Percentiles rank a stretch among this genome's conserved stretches.
phyloP scores from a whole-genome alignment of 2,888 invertebrate genomes.

The Euplagia quadripunctaria region DNA sequence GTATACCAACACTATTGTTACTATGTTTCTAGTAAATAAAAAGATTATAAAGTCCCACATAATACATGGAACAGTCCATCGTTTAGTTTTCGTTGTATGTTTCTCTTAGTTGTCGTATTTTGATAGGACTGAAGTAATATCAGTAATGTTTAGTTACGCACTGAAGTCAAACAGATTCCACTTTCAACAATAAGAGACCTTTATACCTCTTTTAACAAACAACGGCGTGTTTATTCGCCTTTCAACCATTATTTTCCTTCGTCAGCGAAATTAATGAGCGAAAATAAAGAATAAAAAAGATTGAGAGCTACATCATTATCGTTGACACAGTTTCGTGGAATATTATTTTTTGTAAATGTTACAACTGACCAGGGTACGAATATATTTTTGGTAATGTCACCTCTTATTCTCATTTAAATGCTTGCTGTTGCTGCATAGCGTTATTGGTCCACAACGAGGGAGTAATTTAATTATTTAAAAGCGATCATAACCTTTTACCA shows the following conservation, averaged over 20 bases:
- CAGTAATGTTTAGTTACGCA: background rate
- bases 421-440: background rate
- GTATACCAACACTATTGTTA: no score
- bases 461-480: background rate
- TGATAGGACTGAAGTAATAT: no score
- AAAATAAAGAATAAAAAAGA: constrained; percentile 18
- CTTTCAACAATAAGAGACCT: background rate
- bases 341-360: background rate
- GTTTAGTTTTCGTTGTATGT: no score
- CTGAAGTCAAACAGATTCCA: background rate
- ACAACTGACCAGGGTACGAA: background rate
- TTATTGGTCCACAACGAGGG: background rate
- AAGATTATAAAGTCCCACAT: no score
- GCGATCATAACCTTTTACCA: background rate
- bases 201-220: background rate
- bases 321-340: background rate
- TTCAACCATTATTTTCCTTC: background rate
- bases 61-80: no score
- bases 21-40: no score
- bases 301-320: constrained; percentile 6
- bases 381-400: background rate
- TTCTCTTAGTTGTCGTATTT: no score
- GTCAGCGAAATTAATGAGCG: constrained; percentile 15
- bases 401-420: background rate
- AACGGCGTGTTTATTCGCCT: background rate